phyloP scores from a whole-genome alignment of 2,888 invertebrate genomes.

The Allacma fusca region DNA sequence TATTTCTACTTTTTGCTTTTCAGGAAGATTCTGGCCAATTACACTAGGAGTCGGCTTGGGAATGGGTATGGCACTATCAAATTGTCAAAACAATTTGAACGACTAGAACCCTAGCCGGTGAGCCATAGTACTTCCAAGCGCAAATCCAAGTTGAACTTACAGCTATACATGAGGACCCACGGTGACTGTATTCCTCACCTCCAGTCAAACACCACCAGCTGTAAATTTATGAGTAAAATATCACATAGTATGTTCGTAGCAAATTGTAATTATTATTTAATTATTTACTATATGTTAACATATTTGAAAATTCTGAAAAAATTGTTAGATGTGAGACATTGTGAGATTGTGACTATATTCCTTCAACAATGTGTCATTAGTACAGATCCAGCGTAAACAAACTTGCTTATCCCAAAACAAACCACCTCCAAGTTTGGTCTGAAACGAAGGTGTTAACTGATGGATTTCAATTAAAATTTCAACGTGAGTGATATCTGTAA shows the following conservation, averaged over 20 bases:
- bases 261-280: conserved; percentile 6
- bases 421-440: too few relatives aligned
- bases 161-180: not conserved
- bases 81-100: conserved; percentile 77
- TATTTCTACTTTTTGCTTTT: not conserved
- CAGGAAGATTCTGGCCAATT: conserved; percentile 85
- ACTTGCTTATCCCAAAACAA: too few relatives aligned
- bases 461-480: too few relatives aligned
- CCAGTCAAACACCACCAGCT: not conserved
- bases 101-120: not conserved
- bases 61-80: conserved; percentile 87
- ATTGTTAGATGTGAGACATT: too few relatives aligned
- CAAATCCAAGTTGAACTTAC: not conserved
- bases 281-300: not conserved
- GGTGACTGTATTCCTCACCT: not conserved
- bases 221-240: not conserved
- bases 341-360: not conserved
- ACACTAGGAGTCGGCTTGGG: conserved; percentile 89
- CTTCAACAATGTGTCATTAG: not conserved
- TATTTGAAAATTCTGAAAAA: not conserved
- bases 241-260: conserved; percentile 7
- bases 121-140: not conserved
- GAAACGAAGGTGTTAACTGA: too few relatives aligned
- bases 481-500: too few relatives aligned
- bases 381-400: too few relatives aligned